Base-by-base conservation (phyloP, 2,888 invertebrate species). In the Pantelozetes paolii region DNA sequence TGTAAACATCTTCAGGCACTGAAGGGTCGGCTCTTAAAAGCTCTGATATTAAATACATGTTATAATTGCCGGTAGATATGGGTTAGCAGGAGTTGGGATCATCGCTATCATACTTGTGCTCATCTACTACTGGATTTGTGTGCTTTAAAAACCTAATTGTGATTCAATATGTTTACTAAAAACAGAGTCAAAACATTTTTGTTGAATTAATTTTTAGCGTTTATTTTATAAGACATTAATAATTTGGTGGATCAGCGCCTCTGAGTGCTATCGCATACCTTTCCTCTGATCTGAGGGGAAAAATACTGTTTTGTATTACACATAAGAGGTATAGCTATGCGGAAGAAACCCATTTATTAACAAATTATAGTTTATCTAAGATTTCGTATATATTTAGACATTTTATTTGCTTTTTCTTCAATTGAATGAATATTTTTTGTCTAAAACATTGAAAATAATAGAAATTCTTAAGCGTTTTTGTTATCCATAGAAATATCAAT, bases 341-440 rank as follows among this genome's bases (percentile, higher is more conserved):
- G 64, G 64, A 64, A 64, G 64, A 64, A 64, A 64, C 64, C 64
- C n/a, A 64, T 36, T 64, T 64, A 36, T 32, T 59, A 9, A 15
- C 28, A 59, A 30, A 59, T 42, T 42, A 59, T 59, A 23, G 13
- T 30, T 30, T 30, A 11, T 23, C 28, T 59, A 30, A 59, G 8
- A 30, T 50, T 20, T 59, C 28, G 11, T 23, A 30, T 59, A 59
- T 59, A 28, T 59, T 59, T 59, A 28, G 59, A 50, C 59, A 23
- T 59, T 30, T 28, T 59, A 6, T 30, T 20, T 59, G 13, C 15
- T 54, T 20, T 20, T 54, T 13, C 13, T 18, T 18, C 45, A 18
- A 18, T 18, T 13, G 18, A 18, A 45, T 18, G 45, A 45, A 40
- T 40, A 18, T 45, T 45, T 45, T 45, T 45, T n/a, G n/a, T n/a